Evolutionary conservation across 1,140 invertebrate species (phyloP).

Genomic region (Nautilus pompilius): DNA sequence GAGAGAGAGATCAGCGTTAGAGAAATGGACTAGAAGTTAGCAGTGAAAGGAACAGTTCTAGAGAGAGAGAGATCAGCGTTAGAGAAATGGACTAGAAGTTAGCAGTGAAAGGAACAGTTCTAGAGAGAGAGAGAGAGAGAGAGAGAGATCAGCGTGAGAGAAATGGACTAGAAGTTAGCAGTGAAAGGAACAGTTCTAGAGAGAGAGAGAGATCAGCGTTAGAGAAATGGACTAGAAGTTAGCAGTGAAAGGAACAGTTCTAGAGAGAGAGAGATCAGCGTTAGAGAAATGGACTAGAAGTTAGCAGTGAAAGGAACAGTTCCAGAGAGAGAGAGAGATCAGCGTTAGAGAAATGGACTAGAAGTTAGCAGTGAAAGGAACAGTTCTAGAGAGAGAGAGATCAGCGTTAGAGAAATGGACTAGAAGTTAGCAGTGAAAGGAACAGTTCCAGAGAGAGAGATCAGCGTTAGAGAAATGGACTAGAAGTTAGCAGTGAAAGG

Average conservation of each 20-base stretch:
- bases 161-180: not conserved
- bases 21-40: not conserved
- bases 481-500: too few relatives aligned
- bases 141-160: not conserved
- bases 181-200: not conserved
- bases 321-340: not conserved
- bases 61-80: too few relatives aligned
- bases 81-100: too few relatives aligned
- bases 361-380: not conserved
- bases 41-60: too few relatives aligned
- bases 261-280: not conserved
- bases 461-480: too few relatives aligned
- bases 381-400: not conserved
- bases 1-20: not conserved
- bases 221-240: not conserved
- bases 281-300: not conserved
- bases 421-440: too few relatives aligned
- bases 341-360: too few relatives aligned
- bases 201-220: too few relatives aligned
- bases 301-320: not conserved
- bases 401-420: too few relatives aligned
- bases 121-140: not conserved
- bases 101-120: not conserved
- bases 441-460: too few relatives aligned
- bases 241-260: not conserved